Conservation (phyloP, 2,113 vertebrate species). For the Alethe castanea region DNA sequence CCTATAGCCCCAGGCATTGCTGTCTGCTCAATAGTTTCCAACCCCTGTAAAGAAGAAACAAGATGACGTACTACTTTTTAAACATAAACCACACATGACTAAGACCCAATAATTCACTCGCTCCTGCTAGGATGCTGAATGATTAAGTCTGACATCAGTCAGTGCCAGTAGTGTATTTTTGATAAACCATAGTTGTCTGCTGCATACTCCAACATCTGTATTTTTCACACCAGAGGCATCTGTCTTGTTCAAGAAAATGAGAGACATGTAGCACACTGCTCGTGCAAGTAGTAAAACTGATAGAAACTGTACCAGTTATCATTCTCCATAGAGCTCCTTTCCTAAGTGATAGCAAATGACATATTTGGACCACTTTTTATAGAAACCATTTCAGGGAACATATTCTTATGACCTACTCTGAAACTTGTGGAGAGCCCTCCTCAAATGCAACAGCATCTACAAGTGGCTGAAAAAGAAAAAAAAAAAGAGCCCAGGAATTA, state of each 20-base stretch:
- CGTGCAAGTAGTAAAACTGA: constrained; percentile 56
- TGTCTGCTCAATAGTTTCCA: constrained; percentile 66
- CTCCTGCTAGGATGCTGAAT: constrained; percentile 55
- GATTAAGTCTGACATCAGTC: constrained; percentile 66
- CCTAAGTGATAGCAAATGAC: constrained; percentile 33
- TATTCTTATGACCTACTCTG: constrained; percentile 7
- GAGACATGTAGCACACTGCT: constrained; percentile 46
- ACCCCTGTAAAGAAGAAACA: constrained; percentile 59
- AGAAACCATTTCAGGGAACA: constrained; percentile 15
- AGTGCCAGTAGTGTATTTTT: constrained; percentile 66
- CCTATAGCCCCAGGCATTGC: constrained; percentile 41
- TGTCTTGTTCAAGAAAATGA: constrained; percentile 65
- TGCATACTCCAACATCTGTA: constrained; percentile 63
- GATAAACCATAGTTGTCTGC: constrained; percentile 71
- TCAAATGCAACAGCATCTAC: not conserved
- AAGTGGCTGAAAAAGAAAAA: not conserved
- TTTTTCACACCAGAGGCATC: constrained; percentile 65
- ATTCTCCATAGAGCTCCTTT: constrained; percentile 28
- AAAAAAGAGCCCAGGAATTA: not conserved
- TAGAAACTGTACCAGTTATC: constrained; percentile 50
- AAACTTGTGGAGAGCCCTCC: constrained; percentile 8
- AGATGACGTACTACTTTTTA: constrained; percentile 70
- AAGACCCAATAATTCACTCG: constrained; percentile 58
- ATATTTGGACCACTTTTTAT: constrained; percentile 54
- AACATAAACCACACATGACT: constrained; percentile 69